phyloP scores from a whole-genome alignment of 2,888 invertebrate genomes.

The Drosophila hawaiiensis region DNA sequence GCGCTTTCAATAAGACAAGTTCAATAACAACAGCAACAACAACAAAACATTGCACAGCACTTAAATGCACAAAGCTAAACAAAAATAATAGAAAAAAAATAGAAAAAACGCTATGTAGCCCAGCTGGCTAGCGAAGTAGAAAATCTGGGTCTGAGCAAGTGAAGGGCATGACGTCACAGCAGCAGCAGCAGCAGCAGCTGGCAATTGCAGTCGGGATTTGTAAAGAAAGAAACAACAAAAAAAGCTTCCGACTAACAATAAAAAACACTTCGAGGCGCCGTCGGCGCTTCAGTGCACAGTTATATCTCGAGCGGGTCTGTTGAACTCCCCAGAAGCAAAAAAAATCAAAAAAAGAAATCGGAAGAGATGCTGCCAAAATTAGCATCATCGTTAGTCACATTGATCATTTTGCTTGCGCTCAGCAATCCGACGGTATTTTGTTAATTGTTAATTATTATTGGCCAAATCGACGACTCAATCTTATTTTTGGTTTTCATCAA shows the following conservation, averaged over 20 bases:
- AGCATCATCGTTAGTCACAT: constrained; percentile 5
- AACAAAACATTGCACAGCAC: constrained; percentile 14
- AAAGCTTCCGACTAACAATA: not conserved
- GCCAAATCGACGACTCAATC: not conserved
- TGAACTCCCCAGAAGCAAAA: constrained; percentile 11
- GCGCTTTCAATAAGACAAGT: constrained; percentile 20
- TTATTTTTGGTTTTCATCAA: not conserved
- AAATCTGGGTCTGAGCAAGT: constrained; percentile 48
- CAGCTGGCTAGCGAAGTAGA: constrained; percentile 26
- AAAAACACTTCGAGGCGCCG: constrained; percentile 43
- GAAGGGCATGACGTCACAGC: constrained; percentile 78
- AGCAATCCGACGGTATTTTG: constrained; percentile 53
- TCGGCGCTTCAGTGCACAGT: constrained; percentile 51
- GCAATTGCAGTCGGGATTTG: not conserved
- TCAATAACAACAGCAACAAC: constrained; percentile 29
- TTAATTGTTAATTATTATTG: not conserved
- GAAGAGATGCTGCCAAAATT: constrained; percentile 23
- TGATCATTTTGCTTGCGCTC: constrained; percentile 26
- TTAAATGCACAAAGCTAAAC: constrained; percentile 2
- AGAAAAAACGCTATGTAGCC: not conserved
- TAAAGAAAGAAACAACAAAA: not conserved
- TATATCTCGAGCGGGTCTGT: constrained; percentile 37
- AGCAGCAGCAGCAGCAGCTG: constrained; percentile 23
- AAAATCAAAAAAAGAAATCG: not conserved
- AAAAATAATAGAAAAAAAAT: constrained; percentile 6